Base-by-base conservation (phyloP, 2,888 invertebrate species). In the Pollenia angustigena region DNA sequence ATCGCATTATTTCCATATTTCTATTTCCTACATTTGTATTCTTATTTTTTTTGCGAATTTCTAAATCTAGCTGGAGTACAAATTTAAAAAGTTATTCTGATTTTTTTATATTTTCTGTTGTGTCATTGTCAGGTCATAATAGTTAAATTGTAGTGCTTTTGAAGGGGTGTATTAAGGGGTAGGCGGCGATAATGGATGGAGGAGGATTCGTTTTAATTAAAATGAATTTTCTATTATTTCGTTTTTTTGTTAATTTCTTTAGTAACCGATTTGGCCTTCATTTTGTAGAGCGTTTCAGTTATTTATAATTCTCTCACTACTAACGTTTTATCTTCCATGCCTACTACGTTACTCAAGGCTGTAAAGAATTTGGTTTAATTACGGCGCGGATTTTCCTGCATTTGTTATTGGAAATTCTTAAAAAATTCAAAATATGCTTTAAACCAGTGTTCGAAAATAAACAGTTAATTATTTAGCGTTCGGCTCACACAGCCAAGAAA, bases 71-170 rank as follows among this genome's bases (percentile, higher is more conserved):
- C 58, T 60, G 42, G 23, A 58, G 68, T 9, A 69, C 50, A 52
- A 54, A 40, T 58, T 71, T 23, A 42, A 12, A 64, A 7, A 52
- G 54, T 83, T 54, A 66, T 66, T 62, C 10, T 60, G 18, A 8
- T 64, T 72, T 44, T n/a, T 76, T 44, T 16, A 42, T 46, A 46
- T 72, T 72, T 85, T 85, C 48, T 85, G 78, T 79, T 82, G 72
- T 82, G 85, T 82, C 82, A 85, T 82, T 82, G 82, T 54, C 85
- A 78, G 85, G 78, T 75, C 79, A 82, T 64, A 69, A 75, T 60
- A 64, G 48, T 75, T 79, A 64, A 79, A 75, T 14, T 72, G 64
- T 60, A 50, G 69, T 44, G 14, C 64, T 52, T 4, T 52, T 60
- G 11, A 62, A 69, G 11, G 66, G 42, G 48, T 42, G 9, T 48